Percentiles rank a stretch among this genome's conserved stretches.
Evolutionary conservation across 2,113 vertebrate species (phyloP).

Genomic region (cattle (Bos taurus)): DNA sequence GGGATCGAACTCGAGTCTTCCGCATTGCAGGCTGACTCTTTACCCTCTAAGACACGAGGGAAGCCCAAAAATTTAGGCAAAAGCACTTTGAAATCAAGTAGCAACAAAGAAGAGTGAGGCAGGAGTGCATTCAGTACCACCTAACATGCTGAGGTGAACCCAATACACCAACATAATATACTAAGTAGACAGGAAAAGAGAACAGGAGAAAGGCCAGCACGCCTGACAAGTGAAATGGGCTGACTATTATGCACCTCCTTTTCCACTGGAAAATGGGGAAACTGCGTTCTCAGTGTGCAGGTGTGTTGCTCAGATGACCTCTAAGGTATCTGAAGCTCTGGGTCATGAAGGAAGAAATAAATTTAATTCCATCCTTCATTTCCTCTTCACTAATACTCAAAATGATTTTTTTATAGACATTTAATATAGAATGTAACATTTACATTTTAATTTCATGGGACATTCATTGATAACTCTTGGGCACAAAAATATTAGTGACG

Average conservation of each 20-base stretch:
- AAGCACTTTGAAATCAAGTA: background rate
- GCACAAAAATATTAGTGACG: background rate
- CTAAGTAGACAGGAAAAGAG: background rate
- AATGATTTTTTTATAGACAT: background rate
- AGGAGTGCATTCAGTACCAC: background rate
- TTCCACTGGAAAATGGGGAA: background rate
- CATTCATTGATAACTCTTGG: background rate
- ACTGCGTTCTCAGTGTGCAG: background rate
- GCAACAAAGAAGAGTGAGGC: background rate
- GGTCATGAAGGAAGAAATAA: background rate
- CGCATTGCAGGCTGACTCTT: too few species aligned
- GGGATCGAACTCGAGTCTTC: too few species aligned
- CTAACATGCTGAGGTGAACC: background rate
- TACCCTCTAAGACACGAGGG: too few species aligned
- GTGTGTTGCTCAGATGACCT: background rate
- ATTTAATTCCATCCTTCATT: background rate
- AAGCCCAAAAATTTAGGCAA: background rate
- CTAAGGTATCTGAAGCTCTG: background rate
- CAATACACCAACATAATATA: fast-evolving
- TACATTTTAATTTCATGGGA: background rate
- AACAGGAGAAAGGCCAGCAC: background rate
- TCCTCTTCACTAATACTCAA: background rate
- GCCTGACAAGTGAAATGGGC: background rate
- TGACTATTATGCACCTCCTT: fast-evolving
- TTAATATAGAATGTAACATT: background rate